phyloP scores from a whole-genome alignment of 2,888 invertebrate species.

The Pseudolycoriella hygida region DNA sequence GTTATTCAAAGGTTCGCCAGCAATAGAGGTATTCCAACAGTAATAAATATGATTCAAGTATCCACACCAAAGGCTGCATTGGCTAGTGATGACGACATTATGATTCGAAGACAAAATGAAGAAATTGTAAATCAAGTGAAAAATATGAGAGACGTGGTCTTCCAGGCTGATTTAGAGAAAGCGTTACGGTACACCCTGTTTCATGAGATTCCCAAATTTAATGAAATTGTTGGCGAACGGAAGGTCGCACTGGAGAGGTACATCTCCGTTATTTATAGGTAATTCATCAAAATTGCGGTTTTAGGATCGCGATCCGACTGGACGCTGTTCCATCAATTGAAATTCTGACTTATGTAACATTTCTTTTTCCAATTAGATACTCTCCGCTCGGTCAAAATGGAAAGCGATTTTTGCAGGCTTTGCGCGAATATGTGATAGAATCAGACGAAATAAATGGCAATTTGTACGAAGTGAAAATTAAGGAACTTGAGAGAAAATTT shows the following conservation, averaged over 20 bases:
- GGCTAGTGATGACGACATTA: constrained; percentile 14
- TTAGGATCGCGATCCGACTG: too few species aligned
- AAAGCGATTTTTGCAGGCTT: constrained; percentile 40
- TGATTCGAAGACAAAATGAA: constrained; percentile 8
- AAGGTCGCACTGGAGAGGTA: constrained; percentile 57
- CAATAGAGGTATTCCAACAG: background rate
- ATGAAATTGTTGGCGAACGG: constrained; percentile 49
- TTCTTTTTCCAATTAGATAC: constrained; percentile 30
- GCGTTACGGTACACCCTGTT: constrained; percentile 66
- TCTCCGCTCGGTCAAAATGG: constrained; percentile 63
- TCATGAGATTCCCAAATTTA: constrained; percentile 62
- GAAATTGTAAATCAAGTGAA: constrained; percentile 18
- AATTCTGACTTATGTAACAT: too few species aligned
- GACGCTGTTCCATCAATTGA: too few species aligned
- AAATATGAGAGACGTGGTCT: constrained; percentile 38
- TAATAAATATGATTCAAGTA: background rate
- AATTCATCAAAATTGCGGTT: background rate
- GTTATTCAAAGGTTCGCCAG: background rate
- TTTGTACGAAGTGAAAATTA: constrained; percentile 38
- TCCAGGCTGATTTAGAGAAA: constrained; percentile 76
- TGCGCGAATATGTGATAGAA: constrained; percentile 35
- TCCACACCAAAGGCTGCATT: background rate
- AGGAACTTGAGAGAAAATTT: constrained; percentile 33
- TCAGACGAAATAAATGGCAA: constrained; percentile 37
- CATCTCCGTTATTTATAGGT: constrained; percentile 40